Base-by-base conservation (phyloP, 2,113 vertebrate species). In the Synodontis membranacea region DNA sequence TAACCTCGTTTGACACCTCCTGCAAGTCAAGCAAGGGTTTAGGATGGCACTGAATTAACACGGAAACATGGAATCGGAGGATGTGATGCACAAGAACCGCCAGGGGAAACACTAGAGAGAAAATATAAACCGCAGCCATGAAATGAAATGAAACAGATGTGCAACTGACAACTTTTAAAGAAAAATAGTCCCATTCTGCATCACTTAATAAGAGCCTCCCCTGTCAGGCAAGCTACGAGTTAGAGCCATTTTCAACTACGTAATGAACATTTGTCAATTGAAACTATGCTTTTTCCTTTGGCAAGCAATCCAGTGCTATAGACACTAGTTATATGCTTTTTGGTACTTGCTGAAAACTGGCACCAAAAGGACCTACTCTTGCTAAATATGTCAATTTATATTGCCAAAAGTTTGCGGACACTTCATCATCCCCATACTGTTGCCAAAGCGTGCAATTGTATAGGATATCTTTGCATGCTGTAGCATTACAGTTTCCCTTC, bases 1-100 rank as follows among this genome's bases (percentile, higher is more conserved):
- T 90, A 91, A 88, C 89, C 85, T 88, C 58, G 11, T 86, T 83
- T 86, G 89, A 89, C 88, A 91, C 88, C 87, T 90, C 21, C 70
- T 50, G 64, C 85, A 89, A 87, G 88, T 60, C 82, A 84, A 42
- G 85, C 74, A 60, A 83, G 78, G 88, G 78, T 85, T 85, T 64
- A 28, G 82, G 83, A 88, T 83, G 64, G 48, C 72, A 82, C 56
- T 31, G 83, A 82, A 89, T 79, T 70, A 83, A 80, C 60, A 5
- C 81, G 80, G 62, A 86, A 85, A 64, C 75, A 62, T 52, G 31
- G 60, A 84, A 80, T 75, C 31, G 42, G 48, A 70, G 80, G 85
- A 87, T 25, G 37, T 25, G 78, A 64, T 37, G 58, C 82, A 48
- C 82, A 78, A 78, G 72, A 44, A 19, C 70, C 60, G 83, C 86